phyloP scores from a whole-genome alignment of 2,888 invertebrate species.

The Hipparchia semele region DNA sequence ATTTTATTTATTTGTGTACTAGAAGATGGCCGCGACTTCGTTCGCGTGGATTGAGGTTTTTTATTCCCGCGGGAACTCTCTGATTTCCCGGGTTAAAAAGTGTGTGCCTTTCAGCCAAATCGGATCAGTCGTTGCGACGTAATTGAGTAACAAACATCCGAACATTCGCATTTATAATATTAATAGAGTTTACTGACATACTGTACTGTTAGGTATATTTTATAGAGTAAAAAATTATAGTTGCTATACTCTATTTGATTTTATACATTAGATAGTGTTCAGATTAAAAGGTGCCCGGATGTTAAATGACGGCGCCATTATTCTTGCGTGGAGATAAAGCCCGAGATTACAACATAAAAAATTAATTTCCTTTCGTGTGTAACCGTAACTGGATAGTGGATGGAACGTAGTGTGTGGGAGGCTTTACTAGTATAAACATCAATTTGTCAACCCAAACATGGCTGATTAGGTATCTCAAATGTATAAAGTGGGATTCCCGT shows the following conservation, averaged over 20 bases:
- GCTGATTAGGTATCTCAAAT: neutral
- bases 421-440: slow-evolving; percentile 4
- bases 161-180: too few species aligned
- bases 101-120: too few species aligned
- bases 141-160: too few species aligned
- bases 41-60: too few species aligned
- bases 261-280: slow-evolving; percentile 27
- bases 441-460: slow-evolving; percentile 2
- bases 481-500: neutral
- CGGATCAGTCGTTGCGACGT: too few species aligned
- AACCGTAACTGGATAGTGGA: slow-evolving; percentile 9
- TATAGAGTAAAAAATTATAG: neutral
- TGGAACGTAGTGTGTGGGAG: slow-evolving; percentile 12
- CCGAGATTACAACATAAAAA: slow-evolving; percentile 27
- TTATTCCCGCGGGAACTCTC: too few species aligned
- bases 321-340: slow-evolving; percentile 32
- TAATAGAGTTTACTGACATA: too few species aligned
- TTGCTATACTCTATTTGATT: slow-evolving; percentile 27
- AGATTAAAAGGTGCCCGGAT: slow-evolving; percentile 36
- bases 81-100: too few species aligned
- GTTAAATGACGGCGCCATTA: slow-evolving; percentile 28
- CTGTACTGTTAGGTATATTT: too few species aligned
- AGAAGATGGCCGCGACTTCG: too few species aligned
- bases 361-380: slow-evolving; percentile 27
- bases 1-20: too few species aligned